These are phyloP conservation scores for Anoura caudifer DNA, from an alignment of 2,113 vertebrate species.

Conservation along the genomic window DNA sequence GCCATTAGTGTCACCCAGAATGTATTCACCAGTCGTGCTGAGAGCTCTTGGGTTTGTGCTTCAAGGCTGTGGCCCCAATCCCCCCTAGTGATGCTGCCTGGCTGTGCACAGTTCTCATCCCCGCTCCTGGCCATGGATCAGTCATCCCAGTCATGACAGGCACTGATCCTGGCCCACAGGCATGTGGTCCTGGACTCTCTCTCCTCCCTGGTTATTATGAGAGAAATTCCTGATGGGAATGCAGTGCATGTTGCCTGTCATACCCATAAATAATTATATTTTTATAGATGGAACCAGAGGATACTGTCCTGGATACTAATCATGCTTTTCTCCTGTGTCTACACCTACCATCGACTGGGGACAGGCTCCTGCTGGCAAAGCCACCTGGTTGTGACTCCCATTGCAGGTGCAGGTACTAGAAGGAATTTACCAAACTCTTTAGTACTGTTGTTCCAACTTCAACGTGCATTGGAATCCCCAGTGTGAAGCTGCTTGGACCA, in stretches of 20 bases:
- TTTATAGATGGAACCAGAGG: background rate
- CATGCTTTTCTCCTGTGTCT: background rate
- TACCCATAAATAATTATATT: background rate
- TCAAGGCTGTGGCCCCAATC: background rate
- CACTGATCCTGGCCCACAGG: background rate
- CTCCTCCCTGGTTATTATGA: background rate
- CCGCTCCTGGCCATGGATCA: background rate
- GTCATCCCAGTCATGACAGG: background rate
- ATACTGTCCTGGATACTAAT: background rate
- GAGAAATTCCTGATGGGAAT: background rate
- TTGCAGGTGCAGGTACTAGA: background rate
- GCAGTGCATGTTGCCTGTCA: background rate
- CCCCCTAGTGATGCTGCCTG: background rate
- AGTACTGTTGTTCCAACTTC: background rate
- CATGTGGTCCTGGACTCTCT: background rate
- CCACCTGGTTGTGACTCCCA: background rate
- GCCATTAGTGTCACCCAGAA: background rate
- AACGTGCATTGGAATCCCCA: background rate
- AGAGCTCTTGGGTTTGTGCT: background rate
- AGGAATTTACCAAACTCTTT: background rate
- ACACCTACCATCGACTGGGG: background rate
- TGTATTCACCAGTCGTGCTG: background rate
- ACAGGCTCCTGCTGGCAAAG: background rate
- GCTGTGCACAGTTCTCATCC: background rate
- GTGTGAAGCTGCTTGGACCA: background rate